phyloP scores from a whole-genome alignment of 2,113 vertebrate species.

The Crotalus tigris region DNA sequence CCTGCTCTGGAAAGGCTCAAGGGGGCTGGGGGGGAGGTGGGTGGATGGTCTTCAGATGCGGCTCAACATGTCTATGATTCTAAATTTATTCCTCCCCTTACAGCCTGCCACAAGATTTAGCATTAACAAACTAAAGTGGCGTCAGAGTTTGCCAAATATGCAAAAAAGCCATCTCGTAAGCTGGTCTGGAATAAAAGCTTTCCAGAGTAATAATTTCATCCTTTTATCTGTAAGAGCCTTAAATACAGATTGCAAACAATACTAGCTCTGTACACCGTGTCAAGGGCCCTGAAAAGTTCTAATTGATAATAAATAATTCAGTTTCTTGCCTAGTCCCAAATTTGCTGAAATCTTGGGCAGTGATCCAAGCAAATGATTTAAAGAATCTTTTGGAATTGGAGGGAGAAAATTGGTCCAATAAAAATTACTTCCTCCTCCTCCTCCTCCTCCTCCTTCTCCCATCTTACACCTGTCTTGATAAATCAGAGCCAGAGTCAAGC shows the following conservation, averaged over 20 bases:
- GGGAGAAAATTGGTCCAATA: constrained; percentile 56
- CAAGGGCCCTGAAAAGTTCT: constrained; percentile 67
- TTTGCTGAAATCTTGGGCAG: constrained; percentile 60
- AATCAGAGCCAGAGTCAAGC: background rate
- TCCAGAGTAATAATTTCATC: constrained; percentile 67
- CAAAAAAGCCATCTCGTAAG: constrained; percentile 59
- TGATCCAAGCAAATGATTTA: constrained; percentile 63
- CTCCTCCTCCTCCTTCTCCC: background rate
- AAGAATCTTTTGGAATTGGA: background rate
- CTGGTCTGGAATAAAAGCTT: constrained; percentile 61
- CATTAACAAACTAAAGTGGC: background rate
- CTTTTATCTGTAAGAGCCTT: constrained; percentile 66
- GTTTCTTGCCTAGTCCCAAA: constrained; percentile 62
- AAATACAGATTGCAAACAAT: constrained; percentile 68
- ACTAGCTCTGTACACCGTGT: constrained; percentile 53
- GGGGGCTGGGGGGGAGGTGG: no score
- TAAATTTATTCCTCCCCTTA: background rate
- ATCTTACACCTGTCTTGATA: background rate
- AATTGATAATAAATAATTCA: constrained; percentile 74
- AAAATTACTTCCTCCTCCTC: constrained; percentile 45
- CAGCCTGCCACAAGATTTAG: background rate
- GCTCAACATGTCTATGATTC: background rate
- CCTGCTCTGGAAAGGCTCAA: background rate
- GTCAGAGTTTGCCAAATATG: constrained; percentile 62
- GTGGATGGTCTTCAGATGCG: background rate